These are phyloP conservation scores for Brachionus rotundiformis DNA, from an alignment of 1,140 invertebrate genomes.

Conservation along the genomic window DNA sequence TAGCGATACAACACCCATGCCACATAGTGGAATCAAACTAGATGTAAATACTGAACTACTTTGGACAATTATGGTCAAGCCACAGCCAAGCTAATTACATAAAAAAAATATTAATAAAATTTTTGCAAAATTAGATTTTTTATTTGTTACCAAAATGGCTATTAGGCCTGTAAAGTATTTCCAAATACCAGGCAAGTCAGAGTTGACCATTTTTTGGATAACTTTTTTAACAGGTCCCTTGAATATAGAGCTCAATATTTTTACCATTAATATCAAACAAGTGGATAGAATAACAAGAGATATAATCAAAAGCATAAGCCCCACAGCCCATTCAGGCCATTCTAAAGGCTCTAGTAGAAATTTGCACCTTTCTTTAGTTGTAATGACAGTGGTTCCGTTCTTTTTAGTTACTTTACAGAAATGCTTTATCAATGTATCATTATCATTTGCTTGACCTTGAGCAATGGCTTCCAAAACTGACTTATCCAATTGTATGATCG, in stretches of 20 bases:
- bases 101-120: not conserved
- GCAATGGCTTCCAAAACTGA: constrained; percentile 62
- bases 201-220: constrained; percentile 67
- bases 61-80: constrained; percentile 70
- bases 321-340: constrained; percentile 64
- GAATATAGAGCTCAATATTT: constrained; percentile 66
- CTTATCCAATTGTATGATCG: constrained; percentile 63
- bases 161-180: constrained; percentile 67
- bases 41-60: constrained; percentile 72
- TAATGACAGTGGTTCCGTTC: constrained; percentile 47
- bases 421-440: constrained; percentile 54
- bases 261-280: constrained; percentile 70
- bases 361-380: not conserved
- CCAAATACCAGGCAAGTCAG: constrained; percentile 66
- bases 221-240: constrained; percentile 66
- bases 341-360: constrained; percentile 52
- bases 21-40: constrained; percentile 70
- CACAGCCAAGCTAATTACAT: constrained; percentile 63
- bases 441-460: constrained; percentile 52
- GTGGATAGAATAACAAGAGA: constrained; percentile 66
- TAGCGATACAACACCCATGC: constrained; percentile 69
- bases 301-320: constrained; percentile 65
- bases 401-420: constrained; percentile 53
- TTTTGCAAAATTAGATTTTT: not conserved
- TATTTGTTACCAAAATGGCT: constrained; percentile 63